phyloP scores from a whole-genome alignment of 2,888 invertebrate genomes.

The Heteropelma amictum region DNA sequence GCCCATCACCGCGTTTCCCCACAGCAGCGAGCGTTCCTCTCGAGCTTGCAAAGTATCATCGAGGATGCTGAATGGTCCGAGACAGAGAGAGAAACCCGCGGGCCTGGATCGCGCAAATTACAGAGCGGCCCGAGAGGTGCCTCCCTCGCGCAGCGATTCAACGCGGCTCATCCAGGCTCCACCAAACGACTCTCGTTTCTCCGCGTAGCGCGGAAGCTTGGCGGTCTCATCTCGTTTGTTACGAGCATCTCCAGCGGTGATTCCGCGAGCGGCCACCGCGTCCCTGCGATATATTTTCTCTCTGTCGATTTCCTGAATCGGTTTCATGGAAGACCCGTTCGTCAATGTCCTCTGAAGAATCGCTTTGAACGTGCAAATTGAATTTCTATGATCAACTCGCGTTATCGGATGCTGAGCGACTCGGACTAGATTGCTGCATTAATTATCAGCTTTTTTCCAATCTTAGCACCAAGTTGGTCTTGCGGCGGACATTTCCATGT shows the following conservation, averaged over 20 bases:
- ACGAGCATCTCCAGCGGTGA: conserved; percentile 19
- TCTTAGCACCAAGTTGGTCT: background rate
- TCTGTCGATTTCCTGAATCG: too few species aligned
- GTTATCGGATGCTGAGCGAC: too few species aligned
- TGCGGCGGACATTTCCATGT: background rate
- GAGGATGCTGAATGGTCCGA: conserved; percentile 52
- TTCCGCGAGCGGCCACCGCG: background rate
- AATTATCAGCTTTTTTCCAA: too few species aligned
- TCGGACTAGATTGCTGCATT: too few species aligned
- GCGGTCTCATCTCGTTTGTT: conserved; percentile 39
- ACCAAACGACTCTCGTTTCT: conserved; percentile 26
- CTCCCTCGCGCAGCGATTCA: conserved; percentile 45
- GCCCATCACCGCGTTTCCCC: conserved; percentile 24
- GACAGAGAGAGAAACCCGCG: conserved; percentile 63
- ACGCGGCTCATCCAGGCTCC: conserved; percentile 15
- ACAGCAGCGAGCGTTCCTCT: background rate
- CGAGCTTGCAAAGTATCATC: conserved; percentile 62
- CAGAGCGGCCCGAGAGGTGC: conserved; percentile 63
- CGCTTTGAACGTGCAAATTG: too few species aligned
- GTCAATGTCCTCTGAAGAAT: too few species aligned
- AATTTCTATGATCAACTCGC: too few species aligned
- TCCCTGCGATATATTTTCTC: background rate
- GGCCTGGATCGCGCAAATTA: conserved; percentile 74
- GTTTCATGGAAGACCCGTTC: too few species aligned
- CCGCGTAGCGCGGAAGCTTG: conserved; percentile 66